Percentiles rank a stretch among this genome's conserved stretches.
Conservation (phyloP, 2,888 invertebrate species). For the Keiferia lycopersicella region DNA sequence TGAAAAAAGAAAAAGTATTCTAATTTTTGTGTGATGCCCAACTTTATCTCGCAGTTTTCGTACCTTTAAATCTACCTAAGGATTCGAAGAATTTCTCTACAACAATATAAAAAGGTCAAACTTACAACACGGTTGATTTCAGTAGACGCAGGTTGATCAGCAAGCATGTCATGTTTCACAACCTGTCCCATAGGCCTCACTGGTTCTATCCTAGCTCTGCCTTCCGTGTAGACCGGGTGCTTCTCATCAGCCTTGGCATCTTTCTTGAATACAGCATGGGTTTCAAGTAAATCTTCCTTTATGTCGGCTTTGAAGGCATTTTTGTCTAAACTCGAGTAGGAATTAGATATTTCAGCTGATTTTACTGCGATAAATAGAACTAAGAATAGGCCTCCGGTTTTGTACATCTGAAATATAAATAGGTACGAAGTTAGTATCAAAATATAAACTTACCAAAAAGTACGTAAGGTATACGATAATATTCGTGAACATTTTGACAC, state of each 20-base stretch:
- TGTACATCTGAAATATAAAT: constrained; percentile 60
- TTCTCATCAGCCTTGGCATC: constrained; percentile 43
- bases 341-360: constrained; percentile 58
- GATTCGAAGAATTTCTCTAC: too few species aligned
- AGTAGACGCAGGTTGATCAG: constrained; percentile 52
- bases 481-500: too few species aligned
- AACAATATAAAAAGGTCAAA: constrained; percentile 35
- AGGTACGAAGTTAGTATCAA: background rate
- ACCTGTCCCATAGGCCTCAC: constrained; percentile 56
- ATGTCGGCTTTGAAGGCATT: constrained; percentile 53
- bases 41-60: background rate
- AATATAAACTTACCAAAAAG: constrained; percentile 15
- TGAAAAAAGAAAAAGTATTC: constrained; percentile 40
- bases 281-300: constrained; percentile 47
- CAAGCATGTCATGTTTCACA: constrained; percentile 66
- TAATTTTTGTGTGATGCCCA: background rate
- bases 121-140: constrained; percentile 68
- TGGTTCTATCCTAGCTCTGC: constrained; percentile 59
- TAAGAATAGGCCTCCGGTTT: constrained; percentile 41
- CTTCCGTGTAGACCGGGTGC: constrained; percentile 64
- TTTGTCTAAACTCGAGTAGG: constrained; percentile 52
- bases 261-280: constrained; percentile 49
- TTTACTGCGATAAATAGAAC: constrained; percentile 44
- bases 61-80: background rate
- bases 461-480: background rate